Evolutionary conservation across 2,797 vertebrate species (phyloP), one percentile per base, ranked within the genome.

Genomic region (Pithecia hirsuta): DNA sequence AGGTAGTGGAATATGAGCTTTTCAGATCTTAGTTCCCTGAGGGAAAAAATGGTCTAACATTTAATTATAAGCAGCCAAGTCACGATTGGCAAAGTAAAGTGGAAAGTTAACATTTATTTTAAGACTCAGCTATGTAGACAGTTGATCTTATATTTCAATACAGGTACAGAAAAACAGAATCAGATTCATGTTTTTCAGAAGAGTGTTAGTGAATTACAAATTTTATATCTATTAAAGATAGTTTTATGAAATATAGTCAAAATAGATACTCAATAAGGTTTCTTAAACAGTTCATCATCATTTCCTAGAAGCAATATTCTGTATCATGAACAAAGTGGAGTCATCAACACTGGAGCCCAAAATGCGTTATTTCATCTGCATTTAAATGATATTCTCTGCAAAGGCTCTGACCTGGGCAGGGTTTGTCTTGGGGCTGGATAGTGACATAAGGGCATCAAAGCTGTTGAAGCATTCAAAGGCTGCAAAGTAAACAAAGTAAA

Each of bases 401-500:
- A 8, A 30, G 59, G 17, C 36, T 96, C n/a, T 94, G 41, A 92
- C 57, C 41, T 57, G 70, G 67, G 88, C 59, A 89, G 84, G 72
- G 36, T 61, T 30, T 76, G 79, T 64, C 79, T 91, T 72, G 24
- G 28, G 44, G 70, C 81, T 87, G 57, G 52, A 91, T 80, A 46
- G 79, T 84, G 92, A 79, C 92, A 90, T 11, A 93, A 96, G 79
- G 67, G 39, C 67, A 95, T 96, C 85, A 82, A 95, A 96, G 75
- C 84, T 67, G 33, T 33, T 44, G 80, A 84, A 96, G 95, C 95
- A 94, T 96, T 84, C 82, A 55, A 55, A 97, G 48, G 57, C 50
- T 84, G 79, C 70, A 94, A 96, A 97, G 36, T 83, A 97, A 96
- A 96, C 90, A 85, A 74, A 80, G 30, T 80, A 92, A 94, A 24